Percentiles rank a stretch among this genome's conserved stretches.
phyloP scores from a whole-genome alignment of 2,113 vertebrate genomes.

The Gavialis gangeticus region DNA sequence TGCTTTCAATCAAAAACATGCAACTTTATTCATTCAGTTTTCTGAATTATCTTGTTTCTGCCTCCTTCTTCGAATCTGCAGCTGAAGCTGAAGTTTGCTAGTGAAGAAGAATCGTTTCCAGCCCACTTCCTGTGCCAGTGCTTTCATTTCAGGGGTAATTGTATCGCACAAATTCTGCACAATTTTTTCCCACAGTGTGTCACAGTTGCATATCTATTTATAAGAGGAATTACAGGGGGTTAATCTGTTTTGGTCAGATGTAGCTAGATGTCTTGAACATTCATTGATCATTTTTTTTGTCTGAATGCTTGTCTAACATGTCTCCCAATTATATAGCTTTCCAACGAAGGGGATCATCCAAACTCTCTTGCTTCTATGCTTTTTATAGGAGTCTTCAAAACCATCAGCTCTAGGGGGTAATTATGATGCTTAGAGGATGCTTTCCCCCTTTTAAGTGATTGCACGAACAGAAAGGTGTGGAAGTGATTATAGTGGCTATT shows the following conservation, averaged over 20 bases:
- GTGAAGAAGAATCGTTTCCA: conserved; percentile 82
- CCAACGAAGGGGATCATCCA: too few species aligned
- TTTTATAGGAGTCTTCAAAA: background rate
- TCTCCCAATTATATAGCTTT: too few species aligned
- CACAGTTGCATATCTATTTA: conserved; percentile 77
- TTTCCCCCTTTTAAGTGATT: background rate
- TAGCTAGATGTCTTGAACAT: too few species aligned
- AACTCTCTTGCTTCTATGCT: too few species aligned
- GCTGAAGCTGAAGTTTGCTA: conserved; percentile 85
- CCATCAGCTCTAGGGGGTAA: background rate
- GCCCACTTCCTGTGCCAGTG: conserved; percentile 66
- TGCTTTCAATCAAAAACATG: background rate
- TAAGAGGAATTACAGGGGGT: background rate
- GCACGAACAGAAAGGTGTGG: background rate
- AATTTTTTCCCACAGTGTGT: conserved; percentile 79
- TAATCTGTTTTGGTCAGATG: background rate
- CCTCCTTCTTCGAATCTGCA: conserved; percentile 77
- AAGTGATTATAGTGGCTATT: background rate
- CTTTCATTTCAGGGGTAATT: conserved; percentile 76
- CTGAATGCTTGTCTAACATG: background rate
- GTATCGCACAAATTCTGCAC: conserved; percentile 66
- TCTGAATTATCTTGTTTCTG: background rate
- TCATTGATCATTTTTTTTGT: too few species aligned
- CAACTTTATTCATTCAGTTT: background rate
- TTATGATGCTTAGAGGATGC: background rate